A percentile compares a stretch with the other conserved stretches of the same genome.
Evolutionary conservation across 2,797 vertebrate species (phyloP).

Genomic region (Pseudochirops cupreus): DNA sequence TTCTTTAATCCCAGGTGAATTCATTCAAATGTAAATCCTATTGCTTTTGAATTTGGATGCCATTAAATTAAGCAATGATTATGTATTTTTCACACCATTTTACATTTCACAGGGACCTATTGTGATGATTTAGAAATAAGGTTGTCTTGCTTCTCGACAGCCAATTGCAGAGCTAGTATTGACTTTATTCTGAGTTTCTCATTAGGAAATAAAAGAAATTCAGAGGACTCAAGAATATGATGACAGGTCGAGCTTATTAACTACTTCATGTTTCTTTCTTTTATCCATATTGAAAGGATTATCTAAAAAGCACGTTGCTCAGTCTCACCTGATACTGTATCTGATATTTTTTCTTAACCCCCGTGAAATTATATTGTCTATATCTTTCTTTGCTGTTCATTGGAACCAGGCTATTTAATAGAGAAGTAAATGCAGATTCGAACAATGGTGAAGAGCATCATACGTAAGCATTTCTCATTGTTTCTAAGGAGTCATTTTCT

Average conservation of each 20-base stretch:
- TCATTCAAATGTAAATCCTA: background rate
- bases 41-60: slow-evolving; percentile 16
- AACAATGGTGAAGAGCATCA: slow-evolving; percentile 1
- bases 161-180: background rate
- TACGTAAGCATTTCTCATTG: background rate
- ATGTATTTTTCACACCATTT: background rate
- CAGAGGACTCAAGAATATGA: background rate
- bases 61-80: background rate
- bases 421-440: slow-evolving; percentile 7
- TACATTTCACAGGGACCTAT: background rate
- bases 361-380: background rate
- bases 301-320: background rate
- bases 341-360: background rate
- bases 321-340: background rate
- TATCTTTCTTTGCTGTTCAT: slow-evolving; percentile 20
- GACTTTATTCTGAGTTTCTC: background rate
- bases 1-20: background rate
- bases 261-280: slow-evolving; percentile 11
- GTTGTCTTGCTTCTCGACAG: background rate
- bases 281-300: background rate
- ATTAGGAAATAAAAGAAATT: background rate
- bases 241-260: background rate
- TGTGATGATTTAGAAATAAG: background rate
- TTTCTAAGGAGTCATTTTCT: background rate
- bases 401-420: background rate